These are phyloP conservation scores for Drosophila kurseongensis DNA, from an alignment of 1,140 invertebrate species.

Conservation along the genomic window DNA sequence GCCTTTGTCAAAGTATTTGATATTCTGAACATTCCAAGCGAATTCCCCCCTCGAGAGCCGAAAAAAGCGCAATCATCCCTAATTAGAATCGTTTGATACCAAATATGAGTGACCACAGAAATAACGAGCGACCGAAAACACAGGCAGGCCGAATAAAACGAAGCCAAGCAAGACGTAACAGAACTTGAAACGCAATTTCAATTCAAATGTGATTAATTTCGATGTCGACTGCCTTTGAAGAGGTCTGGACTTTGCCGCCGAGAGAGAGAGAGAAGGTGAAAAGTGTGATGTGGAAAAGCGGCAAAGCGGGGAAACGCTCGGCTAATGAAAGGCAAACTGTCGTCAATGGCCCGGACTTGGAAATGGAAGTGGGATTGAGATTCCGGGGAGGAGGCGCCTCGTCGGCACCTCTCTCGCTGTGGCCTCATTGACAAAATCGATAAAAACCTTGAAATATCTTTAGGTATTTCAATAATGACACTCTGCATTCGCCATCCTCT, in stretches of 20 bases:
- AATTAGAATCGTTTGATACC: constrained; percentile 40
- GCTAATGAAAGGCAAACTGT: constrained; percentile 41
- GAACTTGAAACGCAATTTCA: constrained; percentile 67
- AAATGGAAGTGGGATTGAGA: constrained; percentile 10
- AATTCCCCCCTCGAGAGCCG: neutral
- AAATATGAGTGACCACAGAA: constrained; percentile 31
- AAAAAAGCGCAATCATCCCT: constrained; percentile 21
- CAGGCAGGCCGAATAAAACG: constrained; percentile 29
- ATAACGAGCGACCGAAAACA: constrained; percentile 3
- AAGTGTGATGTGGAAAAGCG: neutral
- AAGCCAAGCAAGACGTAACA: constrained; percentile 14
- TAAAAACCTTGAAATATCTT: constrained; percentile 68
- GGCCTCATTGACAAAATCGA: constrained; percentile 63
- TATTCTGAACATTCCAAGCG: neutral
- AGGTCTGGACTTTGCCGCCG: constrained; percentile 29
- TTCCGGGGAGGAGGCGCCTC: neutral
- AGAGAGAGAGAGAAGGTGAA: neutral
- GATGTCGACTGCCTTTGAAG: constrained; percentile 63
- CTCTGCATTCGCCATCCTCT: constrained; percentile 20
- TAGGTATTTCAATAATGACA: constrained; percentile 51
- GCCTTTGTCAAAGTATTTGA: neutral
- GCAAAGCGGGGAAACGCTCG: constrained; percentile 6
- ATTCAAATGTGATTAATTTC: constrained; percentile 77
- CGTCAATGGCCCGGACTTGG: constrained; percentile 11
- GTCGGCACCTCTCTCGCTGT: constrained; percentile 16